Evolutionary conservation across 2,888 invertebrate species (phyloP).

Genomic region (Sericinus montela): DNA sequence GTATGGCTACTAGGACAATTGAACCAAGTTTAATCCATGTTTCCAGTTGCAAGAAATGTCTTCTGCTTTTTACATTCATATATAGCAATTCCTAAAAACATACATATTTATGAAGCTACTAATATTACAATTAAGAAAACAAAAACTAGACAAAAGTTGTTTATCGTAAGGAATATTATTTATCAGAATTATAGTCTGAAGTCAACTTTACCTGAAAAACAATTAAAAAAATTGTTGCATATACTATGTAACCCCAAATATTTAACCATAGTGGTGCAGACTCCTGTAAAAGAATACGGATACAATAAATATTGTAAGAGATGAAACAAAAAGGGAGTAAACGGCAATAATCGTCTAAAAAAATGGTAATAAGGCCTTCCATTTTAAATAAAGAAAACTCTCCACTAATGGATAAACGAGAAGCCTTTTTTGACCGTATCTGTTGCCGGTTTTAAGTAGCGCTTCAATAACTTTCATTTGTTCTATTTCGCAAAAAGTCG

Average conservation of each 20-base stretch:
- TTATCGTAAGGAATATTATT: too few relatives aligned
- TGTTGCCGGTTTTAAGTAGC: conserved; percentile 72
- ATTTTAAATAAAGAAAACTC: conserved; percentile 78
- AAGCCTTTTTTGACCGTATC: conserved; percentile 63
- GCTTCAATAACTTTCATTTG: conserved; percentile 79
- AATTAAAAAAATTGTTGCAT: conserved; percentile 52
- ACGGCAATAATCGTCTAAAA: conserved; percentile 73
- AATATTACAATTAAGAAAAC: too few relatives aligned
- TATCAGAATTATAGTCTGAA: too few relatives aligned
- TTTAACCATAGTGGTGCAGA: conserved; percentile 42
- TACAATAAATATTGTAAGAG: conserved; percentile 68
- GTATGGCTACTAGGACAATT: conserved; percentile 57
- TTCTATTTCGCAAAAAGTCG: conserved; percentile 59
- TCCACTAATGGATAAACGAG: conserved; percentile 78
- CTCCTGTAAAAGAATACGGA: conserved; percentile 65
- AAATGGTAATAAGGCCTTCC: conserved; percentile 74
- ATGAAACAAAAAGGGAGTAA: conserved; percentile 68
- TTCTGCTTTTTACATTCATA: conserved; percentile 66
- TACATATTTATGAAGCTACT: too few relatives aligned
- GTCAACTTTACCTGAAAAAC: conserved; percentile 62
- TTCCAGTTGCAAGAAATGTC: conserved; percentile 74
- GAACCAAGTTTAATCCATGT: conserved; percentile 78
- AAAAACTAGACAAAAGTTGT: too few relatives aligned
- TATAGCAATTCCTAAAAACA: conserved; percentile 71
- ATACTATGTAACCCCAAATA: conserved; percentile 60